Conservation (phyloP, 2,113 vertebrate genomes). For the Colossoma macropomum region DNA sequence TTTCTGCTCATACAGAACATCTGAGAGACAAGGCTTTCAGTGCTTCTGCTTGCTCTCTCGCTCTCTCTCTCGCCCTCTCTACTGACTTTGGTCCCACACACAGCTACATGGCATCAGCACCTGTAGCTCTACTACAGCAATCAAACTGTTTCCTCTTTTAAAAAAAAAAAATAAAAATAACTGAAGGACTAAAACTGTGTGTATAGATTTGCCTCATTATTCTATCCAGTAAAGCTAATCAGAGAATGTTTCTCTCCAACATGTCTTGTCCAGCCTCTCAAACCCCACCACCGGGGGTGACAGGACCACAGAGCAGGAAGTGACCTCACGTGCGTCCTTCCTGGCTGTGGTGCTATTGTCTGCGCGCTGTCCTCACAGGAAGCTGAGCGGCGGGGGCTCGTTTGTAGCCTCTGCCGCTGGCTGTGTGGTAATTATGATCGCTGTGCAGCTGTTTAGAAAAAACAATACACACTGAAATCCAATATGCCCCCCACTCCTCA, state of each 20-base stretch:
- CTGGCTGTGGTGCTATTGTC: constrained; percentile 71
- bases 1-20: constrained; percentile 74
- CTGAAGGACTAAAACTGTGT: not conserved
- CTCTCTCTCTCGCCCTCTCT: not conserved
- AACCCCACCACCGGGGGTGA: constrained; percentile 61
- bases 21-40: constrained; percentile 65
- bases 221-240: constrained; percentile 18
- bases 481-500: constrained; percentile 20
- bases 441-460: constrained; percentile 61
- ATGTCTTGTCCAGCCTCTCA: constrained; percentile 65
- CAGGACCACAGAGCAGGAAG: constrained; percentile 67
- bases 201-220: not conserved
- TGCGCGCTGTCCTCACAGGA: constrained; percentile 63
- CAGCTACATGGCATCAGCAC: not conserved
- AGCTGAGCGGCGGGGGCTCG: constrained; percentile 54
- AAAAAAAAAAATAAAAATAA: not conserved
- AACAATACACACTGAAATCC: constrained; percentile 56
- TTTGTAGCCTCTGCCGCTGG: constrained; percentile 49
- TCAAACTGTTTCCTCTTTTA: not conserved
- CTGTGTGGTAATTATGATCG: constrained; percentile 62
- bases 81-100: not conserved
- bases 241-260: constrained; percentile 51
- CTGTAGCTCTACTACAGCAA: not conserved
- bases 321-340: constrained; percentile 70
- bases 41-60: not conserved